Evolutionary conservation across 92 coral and sea anemone species (phyloP), one percentile per base, ranked within the genome.

Genomic region (Montipora capitata): DNA sequence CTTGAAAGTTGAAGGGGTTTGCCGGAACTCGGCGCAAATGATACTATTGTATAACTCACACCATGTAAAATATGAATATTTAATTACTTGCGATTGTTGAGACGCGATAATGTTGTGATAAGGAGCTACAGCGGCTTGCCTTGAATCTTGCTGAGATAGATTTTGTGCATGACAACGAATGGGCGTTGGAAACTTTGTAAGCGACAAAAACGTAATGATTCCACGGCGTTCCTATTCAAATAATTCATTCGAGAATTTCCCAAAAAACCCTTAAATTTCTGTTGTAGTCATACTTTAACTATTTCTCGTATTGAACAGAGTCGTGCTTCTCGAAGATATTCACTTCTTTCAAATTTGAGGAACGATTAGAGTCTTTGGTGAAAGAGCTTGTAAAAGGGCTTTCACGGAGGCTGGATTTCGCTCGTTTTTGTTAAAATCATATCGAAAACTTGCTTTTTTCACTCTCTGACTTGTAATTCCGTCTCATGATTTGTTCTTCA

Each of bases 381-480:
- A 58, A 73, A 45, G 13, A 0, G 52, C 12, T 27, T 48, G 13
- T 27, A 75, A 62, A 38, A 38, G 61, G 56, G 66, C 54, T 67
- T 66, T 64, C 44, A 4, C 42, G 0, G 7, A 43, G 4, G 15
- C 68, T 2, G 43, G 68, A 85, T 85, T 76, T 85, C 89, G 89
- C 89, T 77, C 83, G 89, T 85, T 85, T 85, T 85, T 8, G 89
- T 59, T 64, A 42, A 65, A 85, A 76, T n/a, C 43, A 7, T 10
- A 43, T 18, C 4, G 1, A 14, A 3, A 13, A 9, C 8, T 20
- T 54, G 2, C 13, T 58, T 20, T 3, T 40, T 13, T 17, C 44
- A 39, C 40, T 2, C 39, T 40, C 7, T 42, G 18, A 14, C 20
- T 45, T n/a, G 8, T 3, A 35, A 18, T 27, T 27, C 40, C 14